Base-by-base conservation (phyloP, 2,888 invertebrate species). In the Spilosoma lubricipeda region DNA sequence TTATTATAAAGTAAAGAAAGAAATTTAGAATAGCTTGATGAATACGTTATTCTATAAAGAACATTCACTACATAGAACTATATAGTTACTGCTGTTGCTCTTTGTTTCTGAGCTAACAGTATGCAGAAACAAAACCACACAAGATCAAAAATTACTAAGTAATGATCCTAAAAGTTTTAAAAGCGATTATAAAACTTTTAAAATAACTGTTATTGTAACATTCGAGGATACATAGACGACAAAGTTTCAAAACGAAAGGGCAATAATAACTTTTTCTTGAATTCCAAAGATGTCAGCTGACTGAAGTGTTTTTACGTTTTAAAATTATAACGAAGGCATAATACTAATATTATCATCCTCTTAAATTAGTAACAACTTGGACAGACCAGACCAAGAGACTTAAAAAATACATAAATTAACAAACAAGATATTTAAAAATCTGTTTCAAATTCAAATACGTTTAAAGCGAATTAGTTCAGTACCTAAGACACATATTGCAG, bases 391-490 rank as follows among this genome's bases (percentile, higher is more conserved):
- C 3, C 23, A 56, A 56, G 23, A 23, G n/a, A 56, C 8, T 27
- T 4, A 63, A 63, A 18, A n/a, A 36, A 63, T 45, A 64, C 74
- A 80, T 83, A 77, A 80, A 81, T 80, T 78, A 77, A 67, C 56
- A 1, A 7, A 63, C 42, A 1, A 7, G 56, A 39, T 48, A 72
- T 78, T 77, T 83, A 74, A 75, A 77, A 80, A 73, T 67, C 20
- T 74, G 66, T 72, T 69, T 68, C 67, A 78, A 72, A 79, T 76
- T 72, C 73, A 78, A 77, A 66, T 74, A 70, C 77, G 59, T 48
- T 59, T 75, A 72, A 73, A 73, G 74, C 45, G 78, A 81, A 85
- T 84, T 81, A 82, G 74, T 79, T 77, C 33, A 75, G 75, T 76
- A 75, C 73, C 71, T 73, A 73, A 73, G 39, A 27, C 33, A 68